Evolutionary conservation across 2,113 vertebrate species (phyloP).

Genomic region (Apaloderma vittatum): DNA sequence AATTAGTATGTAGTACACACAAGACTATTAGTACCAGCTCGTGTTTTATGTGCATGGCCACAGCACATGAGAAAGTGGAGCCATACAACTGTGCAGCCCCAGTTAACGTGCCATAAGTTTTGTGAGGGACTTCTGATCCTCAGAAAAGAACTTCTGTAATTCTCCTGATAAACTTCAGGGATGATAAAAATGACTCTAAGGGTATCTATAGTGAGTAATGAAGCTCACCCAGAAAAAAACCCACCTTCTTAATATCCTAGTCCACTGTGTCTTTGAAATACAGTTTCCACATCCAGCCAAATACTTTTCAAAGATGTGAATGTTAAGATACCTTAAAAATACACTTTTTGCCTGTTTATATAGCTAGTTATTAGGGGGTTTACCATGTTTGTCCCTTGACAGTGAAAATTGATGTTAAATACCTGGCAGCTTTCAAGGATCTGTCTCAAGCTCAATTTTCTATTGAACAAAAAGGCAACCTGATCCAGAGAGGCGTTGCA

Average conservation of each 20-base stretch:
- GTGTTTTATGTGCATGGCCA: background rate
- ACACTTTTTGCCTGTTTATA: background rate
- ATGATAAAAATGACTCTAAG: background rate
- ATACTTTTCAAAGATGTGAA: background rate
- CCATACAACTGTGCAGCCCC: background rate
- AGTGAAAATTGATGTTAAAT: background rate
- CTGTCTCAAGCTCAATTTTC: background rate
- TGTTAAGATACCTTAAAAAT: background rate
- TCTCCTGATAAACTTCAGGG: background rate
- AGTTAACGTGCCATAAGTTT: background rate
- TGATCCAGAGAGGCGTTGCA: background rate
- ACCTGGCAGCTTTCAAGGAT: background rate
- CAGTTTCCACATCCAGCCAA: background rate
- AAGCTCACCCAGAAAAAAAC: background rate
- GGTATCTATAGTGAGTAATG: background rate
- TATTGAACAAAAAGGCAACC: background rate
- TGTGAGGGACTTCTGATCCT: background rate
- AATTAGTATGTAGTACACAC: background rate
- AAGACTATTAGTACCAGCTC: background rate
- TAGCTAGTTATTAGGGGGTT: background rate
- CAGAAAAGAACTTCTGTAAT: background rate
- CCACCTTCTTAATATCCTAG: background rate
- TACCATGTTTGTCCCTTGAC: background rate
- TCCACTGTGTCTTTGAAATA: background rate
- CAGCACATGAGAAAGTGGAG: background rate